Evolutionary conservation across 2,888 invertebrate genomes (phyloP), one percentile per base, ranked within the genome.

Genomic region (Atethmia centrago): DNA sequence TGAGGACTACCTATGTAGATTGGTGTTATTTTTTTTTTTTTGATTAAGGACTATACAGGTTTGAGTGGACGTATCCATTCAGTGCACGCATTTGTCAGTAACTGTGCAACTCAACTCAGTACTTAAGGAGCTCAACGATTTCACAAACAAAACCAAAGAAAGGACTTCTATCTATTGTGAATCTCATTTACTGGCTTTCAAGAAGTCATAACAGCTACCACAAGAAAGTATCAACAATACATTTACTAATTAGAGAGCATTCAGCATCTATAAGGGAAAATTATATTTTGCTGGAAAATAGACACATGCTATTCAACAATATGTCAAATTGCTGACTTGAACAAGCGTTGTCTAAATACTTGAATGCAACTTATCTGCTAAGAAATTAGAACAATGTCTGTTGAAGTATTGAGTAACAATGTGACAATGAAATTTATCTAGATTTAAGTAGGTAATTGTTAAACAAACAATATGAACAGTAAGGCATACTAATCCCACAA

Each of bases 341-440:
- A 58, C 16, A 31, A 19, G 36, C 59, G 73, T 73, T 73, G 45
- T 25, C 14, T 62, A 53, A 45, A 73, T 47, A 55, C 8, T 28
- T 10, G 47, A 74, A 62, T 28, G 36, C 19, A n/a, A 53, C 25
- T 21, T 12, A 25, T 14, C 7, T 72, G 59, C 16, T 53, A 9
- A 45, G 25, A 53, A 61, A 61, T 47, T 62, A 40, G 8, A 40
- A 55, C 55, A 74, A 73, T 40, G 25, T 19, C 21, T 28, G 9
- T 28, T 63, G 9, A 47, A 40, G 9, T 12, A 45, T 36, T 74
- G 45, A 45, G 42, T 45, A 36, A 28, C 4, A 40, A 47, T 4
- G 36, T 56, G 25, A 56, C 25, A 69, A 36, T 56, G 25, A 67
- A 31, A 69, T 71, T 65, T 25, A 28, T 25, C 16, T 25, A 25